phyloP scores from a whole-genome alignment of 2,113 vertebrate species.

The Centropristis striata region DNA sequence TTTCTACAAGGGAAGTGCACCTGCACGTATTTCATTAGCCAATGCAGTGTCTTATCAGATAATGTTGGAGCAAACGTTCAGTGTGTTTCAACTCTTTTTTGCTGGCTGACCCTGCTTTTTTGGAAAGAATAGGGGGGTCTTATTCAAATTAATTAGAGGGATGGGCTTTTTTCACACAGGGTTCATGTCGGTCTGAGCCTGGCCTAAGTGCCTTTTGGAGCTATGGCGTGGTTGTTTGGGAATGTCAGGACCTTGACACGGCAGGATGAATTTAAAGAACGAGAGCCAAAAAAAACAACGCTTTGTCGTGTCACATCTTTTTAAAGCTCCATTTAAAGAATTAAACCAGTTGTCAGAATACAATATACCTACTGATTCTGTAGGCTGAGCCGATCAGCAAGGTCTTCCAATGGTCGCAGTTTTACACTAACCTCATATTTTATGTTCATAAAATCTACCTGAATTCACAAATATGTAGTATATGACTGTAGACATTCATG shows the following conservation, averaged over 20 bases:
- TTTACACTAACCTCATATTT: no score
- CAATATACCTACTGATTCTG: neutral
- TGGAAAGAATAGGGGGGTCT: neutral
- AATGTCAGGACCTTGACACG: constrained; percentile 23
- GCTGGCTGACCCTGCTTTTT: no score
- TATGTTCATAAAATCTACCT: no score
- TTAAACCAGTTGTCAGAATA: neutral
- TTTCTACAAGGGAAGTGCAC: no score
- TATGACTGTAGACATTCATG: no score
- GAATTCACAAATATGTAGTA: no score
- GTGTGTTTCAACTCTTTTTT: neutral
- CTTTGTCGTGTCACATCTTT: neutral
- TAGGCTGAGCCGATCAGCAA: neutral
- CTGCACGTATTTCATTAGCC: no score
- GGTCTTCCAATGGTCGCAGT: no score
- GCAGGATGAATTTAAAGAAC: constrained; percentile 35
- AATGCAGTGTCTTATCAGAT: neutral
- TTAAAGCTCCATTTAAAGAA: constrained; percentile 15
- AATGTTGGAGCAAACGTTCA: neutral
- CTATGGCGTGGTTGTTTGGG: constrained; percentile 9
- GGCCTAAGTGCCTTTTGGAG: neutral
- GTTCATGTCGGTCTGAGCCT: constrained; percentile 15
- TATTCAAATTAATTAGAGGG: neutral
- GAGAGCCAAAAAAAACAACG: neutral
- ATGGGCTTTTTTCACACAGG: neutral